Conservation (phyloP, 2,113 vertebrate species). For the Egretta garzetta region DNA sequence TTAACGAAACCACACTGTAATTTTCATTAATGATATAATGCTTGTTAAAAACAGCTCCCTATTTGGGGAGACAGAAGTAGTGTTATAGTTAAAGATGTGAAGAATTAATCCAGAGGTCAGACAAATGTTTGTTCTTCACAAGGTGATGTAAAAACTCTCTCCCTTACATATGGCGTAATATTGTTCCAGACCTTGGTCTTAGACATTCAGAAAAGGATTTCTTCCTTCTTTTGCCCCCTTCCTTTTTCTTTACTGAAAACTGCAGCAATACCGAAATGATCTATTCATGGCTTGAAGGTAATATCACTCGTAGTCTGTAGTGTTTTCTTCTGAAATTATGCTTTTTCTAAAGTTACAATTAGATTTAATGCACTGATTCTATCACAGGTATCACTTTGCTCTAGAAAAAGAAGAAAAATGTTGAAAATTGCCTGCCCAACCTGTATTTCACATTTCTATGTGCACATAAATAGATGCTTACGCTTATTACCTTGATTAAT, state of each 20-base stretch:
- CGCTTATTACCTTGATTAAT: neutral
- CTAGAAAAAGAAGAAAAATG: neutral
- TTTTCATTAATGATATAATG: neutral
- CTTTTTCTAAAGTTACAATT: neutral
- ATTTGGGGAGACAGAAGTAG: neutral
- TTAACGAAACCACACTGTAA: neutral
- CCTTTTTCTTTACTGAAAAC: neutral
- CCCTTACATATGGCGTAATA: rapidly evolving
- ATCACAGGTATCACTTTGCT: neutral
- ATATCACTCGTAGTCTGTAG: neutral
- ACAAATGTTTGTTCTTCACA: neutral
- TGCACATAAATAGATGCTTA: neutral
- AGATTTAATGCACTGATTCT: neutral
- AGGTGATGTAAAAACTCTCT: neutral
- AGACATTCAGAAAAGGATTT: neutral
- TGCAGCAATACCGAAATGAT: neutral
- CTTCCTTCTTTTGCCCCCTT: neutral
- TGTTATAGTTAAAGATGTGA: neutral
- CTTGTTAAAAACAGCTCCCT: neutral
- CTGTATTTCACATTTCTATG: neutral
- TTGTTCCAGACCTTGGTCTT: neutral
- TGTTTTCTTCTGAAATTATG: neutral
- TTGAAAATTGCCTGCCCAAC: neutral
- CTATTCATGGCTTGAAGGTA: neutral
- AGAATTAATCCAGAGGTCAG: neutral